A percentile compares a stretch with the other conserved stretches of the same genome.
Evolutionary conservation across 2,888 invertebrate genomes (phyloP).

Genomic region (Metalampra italica): DNA sequence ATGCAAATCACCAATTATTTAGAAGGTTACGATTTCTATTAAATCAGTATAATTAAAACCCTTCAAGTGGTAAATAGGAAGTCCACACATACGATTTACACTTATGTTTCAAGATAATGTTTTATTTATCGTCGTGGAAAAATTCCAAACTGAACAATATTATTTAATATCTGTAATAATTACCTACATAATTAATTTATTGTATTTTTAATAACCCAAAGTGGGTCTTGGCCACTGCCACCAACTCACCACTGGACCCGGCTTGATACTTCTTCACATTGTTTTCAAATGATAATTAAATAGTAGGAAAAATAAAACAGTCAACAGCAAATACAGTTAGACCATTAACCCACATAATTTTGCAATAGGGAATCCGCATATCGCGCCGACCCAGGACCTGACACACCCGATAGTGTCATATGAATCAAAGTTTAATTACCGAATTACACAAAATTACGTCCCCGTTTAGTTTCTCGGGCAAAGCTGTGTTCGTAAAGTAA

Average conservation of each 20-base stretch:
- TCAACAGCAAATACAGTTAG: neutral
- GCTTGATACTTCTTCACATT: too few species aligned
- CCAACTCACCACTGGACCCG: too few species aligned
- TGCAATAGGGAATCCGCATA: conserved; percentile 45
- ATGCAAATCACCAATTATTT: too few species aligned
- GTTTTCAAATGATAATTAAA: neutral
- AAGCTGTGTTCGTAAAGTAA: conserved; percentile 15
- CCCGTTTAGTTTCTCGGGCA: conserved; percentile 13
- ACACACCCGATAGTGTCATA: conserved; percentile 44
- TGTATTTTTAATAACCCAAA: too few species aligned
- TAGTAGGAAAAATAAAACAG: too few species aligned
- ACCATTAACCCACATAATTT: conserved; percentile 53
- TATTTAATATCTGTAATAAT: neutral
- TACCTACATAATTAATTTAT: neutral
- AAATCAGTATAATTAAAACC: neutral
- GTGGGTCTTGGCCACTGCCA: too few species aligned
- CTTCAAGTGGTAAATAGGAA: neutral
- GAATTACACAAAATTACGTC: conserved; percentile 31
- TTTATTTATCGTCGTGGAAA: neutral
- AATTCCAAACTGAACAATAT: neutral
- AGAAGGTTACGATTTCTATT: too few species aligned
- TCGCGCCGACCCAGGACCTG: conserved; percentile 48
- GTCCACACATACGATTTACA: neutral
- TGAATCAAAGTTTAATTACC: conserved; percentile 37
- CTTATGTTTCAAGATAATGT: neutral